Evolutionary conservation across 2,113 vertebrate species (phyloP).

Genomic region (Nothoprocta perdicaria): DNA sequence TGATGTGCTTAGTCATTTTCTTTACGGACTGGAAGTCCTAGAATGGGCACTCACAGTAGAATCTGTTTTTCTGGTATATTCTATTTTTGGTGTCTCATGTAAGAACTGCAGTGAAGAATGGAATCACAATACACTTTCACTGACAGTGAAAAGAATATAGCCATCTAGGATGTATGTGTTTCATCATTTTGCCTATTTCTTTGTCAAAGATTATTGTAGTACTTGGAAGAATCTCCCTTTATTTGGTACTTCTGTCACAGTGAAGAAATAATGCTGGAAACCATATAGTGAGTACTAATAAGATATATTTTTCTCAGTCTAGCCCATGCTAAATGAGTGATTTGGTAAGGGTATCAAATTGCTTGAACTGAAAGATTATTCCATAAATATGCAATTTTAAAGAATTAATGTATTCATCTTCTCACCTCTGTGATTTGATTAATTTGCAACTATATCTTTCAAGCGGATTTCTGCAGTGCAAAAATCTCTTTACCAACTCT

Average conservation of each 20-base stretch:
- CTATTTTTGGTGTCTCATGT: constrained; percentile 27
- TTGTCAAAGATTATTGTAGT: constrained; percentile 32
- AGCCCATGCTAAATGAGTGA: not conserved
- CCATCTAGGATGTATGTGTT: constrained; percentile 10
- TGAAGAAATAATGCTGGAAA: constrained; percentile 21
- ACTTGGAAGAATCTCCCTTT: constrained; percentile 22
- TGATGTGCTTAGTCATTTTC: not conserved
- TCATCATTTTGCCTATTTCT: constrained; percentile 33
- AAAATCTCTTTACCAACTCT: not conserved
- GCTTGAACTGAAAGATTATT: not conserved
- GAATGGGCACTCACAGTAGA: not conserved
- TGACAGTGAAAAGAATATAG: constrained; percentile 20
- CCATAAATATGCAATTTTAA: not conserved
- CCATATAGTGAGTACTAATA: not conserved
- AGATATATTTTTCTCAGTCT: not conserved
- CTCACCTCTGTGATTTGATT: not conserved
- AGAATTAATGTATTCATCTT: not conserved
- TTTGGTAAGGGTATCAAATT: constrained; percentile 3
- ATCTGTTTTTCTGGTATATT: not conserved
- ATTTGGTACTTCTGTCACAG: constrained; percentile 18
- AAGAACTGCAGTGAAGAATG: constrained; percentile 29
- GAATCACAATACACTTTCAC: not conserved
- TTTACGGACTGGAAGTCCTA: not conserved
- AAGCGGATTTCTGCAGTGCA: not conserved
- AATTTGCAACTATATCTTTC: not conserved